Conservation (phyloP, 2,797 vertebrate genomes). For the Tangara arthus region DNA sequence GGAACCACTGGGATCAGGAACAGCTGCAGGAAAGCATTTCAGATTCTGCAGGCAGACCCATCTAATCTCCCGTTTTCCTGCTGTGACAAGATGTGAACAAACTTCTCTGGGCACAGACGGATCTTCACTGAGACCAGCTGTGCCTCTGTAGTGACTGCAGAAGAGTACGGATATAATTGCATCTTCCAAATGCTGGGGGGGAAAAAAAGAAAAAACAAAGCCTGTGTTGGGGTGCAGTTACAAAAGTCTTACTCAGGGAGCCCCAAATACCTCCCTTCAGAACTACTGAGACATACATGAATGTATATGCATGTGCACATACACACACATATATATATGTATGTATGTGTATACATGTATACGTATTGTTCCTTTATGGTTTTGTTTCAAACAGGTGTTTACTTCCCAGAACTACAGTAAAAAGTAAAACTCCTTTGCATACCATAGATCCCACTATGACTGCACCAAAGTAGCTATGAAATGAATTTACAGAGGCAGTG, state of each 20-base stretch:
- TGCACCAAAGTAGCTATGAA: neutral
- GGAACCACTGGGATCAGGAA: neutral
- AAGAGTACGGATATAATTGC: neutral
- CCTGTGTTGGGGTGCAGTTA: neutral
- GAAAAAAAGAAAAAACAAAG: accelerated
- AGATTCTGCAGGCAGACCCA: neutral
- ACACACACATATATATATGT: accelerated
- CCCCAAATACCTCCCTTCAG: neutral
- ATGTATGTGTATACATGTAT: neutral
- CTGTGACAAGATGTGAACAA: neutral
- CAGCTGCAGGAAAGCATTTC: neutral
- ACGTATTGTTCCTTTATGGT: neutral
- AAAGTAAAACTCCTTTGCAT: neutral
- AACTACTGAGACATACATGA: neutral
- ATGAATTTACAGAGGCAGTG: neutral
- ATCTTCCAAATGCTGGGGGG: neutral
- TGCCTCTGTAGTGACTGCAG: neutral
- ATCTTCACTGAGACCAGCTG: neutral
- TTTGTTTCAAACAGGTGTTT: neutral
- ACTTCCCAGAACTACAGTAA: neutral
- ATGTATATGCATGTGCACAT: neutral
- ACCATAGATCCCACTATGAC: neutral
- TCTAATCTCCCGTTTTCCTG: neutral
- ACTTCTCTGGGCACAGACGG: neutral
- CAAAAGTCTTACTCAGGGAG: neutral